Evolutionary conservation across 1,140 invertebrate genomes (phyloP).

Genomic region (Eupristina koningsbergeri): DNA sequence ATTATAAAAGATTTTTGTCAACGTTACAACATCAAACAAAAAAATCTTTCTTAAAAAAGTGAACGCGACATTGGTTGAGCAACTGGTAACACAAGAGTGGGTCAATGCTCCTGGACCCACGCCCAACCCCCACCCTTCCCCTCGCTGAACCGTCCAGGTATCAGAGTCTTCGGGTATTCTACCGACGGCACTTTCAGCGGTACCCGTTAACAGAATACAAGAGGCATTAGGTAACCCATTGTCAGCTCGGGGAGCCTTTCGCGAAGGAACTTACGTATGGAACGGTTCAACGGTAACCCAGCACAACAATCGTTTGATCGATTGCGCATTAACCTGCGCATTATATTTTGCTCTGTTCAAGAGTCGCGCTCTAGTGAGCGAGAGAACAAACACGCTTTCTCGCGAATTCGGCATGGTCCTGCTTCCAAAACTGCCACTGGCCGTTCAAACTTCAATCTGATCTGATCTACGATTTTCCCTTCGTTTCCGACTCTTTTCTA

Average conservation of each 20-base stretch:
- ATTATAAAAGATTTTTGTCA: no score
- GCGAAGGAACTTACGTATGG: background rate
- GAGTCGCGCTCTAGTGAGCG: background rate
- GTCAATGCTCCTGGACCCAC: constrained; percentile 13
- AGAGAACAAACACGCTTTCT: background rate
- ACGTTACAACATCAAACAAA: constrained; percentile 23
- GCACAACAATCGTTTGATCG: constrained; percentile 27
- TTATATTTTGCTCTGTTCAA: background rate
- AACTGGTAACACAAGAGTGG: constrained; percentile 19
- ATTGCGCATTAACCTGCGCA: background rate
- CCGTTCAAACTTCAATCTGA: no score
- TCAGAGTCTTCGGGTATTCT: no score
- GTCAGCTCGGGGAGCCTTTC: background rate
- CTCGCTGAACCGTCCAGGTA: background rate
- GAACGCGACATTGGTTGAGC: constrained; percentile 20
- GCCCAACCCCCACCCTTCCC: no score
- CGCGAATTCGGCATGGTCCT: no score
- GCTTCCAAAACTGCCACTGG: no score
- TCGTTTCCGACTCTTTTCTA: background rate
- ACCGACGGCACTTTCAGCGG: background rate
- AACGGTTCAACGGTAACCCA: background rate
- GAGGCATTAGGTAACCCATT: background rate
- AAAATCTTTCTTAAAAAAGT: background rate
- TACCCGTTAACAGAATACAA: background rate
- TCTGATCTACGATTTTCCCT: background rate